Conservation (phyloP, 2,113 vertebrate genomes). For the Aramus guarauna region DNA sequence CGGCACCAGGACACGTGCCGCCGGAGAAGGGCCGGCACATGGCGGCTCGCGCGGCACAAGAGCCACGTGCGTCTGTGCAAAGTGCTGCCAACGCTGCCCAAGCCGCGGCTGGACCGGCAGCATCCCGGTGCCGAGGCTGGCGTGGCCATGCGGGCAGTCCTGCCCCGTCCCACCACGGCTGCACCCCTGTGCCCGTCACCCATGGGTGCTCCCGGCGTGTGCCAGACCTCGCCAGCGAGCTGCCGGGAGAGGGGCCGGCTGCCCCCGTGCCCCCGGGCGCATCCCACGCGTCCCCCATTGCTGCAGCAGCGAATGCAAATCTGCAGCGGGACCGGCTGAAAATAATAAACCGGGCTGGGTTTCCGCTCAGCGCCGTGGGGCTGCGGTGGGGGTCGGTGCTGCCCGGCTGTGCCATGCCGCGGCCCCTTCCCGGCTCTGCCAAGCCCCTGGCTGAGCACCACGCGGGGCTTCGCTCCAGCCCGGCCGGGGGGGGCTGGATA, state of each 20-base stretch:
- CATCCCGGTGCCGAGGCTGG: fast-evolving
- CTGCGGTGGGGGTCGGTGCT: background rate
- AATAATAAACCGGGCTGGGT: background rate
- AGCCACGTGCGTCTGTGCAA: background rate
- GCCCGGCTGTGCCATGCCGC: fast-evolving
- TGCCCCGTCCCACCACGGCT: background rate
- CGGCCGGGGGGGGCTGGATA: background rate
- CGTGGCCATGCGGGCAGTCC: no score
- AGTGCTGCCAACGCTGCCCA: background rate
- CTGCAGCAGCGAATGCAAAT: background rate
- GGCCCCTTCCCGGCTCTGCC: background rate
- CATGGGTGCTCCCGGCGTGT: fast-evolving
- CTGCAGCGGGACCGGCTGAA: background rate
- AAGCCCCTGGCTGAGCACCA: background rate
- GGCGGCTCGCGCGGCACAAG: fast-evolving
- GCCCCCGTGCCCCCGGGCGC: fast-evolving
- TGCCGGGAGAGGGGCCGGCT: background rate
- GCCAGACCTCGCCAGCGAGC: background rate
- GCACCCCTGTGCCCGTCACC: background rate
- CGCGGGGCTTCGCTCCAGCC: background rate
- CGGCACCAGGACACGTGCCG: fast-evolving
- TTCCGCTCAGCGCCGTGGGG: background rate
- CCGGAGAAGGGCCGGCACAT: background rate
- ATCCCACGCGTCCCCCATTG: fast-evolving
- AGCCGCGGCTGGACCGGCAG: fast-evolving